phyloP scores from a whole-genome alignment of 2,113 vertebrate genomes.

The Amia ocellicauda region DNA sequence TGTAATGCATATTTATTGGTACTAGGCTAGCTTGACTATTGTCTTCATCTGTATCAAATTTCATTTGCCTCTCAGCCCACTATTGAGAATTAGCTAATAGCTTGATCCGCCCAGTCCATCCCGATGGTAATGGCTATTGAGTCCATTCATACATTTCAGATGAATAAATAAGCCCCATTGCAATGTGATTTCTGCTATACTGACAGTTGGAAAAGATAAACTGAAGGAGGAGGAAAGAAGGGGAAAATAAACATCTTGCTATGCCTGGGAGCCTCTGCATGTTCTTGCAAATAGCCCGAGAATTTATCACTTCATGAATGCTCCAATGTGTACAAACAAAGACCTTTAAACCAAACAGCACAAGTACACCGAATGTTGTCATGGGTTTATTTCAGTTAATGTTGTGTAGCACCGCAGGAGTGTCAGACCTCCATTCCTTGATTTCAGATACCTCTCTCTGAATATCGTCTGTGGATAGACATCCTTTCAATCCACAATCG shows the following conservation, averaged over 20 bases:
- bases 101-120: conserved; percentile 6
- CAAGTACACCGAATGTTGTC: no score
- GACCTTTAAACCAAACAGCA: conserved; percentile 2
- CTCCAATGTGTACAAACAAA: background rate
- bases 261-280: background rate
- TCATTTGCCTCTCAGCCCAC: background rate
- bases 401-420: no score
- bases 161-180: background rate
- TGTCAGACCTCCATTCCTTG: no score
- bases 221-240: background rate
- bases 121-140: background rate
- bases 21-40: background rate
- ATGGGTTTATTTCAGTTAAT: no score
- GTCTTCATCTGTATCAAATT: background rate
- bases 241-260: background rate
- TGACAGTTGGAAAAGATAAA: conserved; percentile 13
- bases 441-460: no score
- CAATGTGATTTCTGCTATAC: background rate
- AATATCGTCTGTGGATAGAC: no score
- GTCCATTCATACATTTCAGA: conserved; percentile 5
- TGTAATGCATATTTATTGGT: background rate
- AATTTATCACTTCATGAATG: background rate
- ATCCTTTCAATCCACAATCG: no score
- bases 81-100: background rate
- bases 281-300: background rate